phyloP scores from a whole-genome alignment of 37 sponge, comb jelly and placozoan species.

The Halisarca cf. caerulea region DNA sequence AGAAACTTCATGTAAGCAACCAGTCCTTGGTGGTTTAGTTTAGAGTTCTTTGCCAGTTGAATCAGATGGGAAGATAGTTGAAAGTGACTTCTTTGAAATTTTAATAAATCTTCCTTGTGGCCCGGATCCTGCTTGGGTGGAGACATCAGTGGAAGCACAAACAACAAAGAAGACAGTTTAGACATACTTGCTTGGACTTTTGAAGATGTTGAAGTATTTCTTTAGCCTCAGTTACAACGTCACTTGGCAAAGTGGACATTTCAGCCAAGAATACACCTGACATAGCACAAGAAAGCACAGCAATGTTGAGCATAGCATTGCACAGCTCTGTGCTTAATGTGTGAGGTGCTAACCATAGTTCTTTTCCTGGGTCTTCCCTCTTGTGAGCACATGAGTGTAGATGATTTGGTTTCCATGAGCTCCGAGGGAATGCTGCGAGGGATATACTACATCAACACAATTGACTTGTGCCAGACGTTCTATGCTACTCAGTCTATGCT shows the following conservation, averaged over 20 bases:
- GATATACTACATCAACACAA: no score
- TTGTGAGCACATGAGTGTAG: conserved; percentile 62
- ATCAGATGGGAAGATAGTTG: conserved; percentile 71
- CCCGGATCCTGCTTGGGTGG: not conserved
- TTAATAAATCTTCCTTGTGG: not conserved
- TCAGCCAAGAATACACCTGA: conserved; percentile 80
- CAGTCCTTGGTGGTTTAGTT: conserved; percentile 59
- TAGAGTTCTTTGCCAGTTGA: conserved; percentile 83
- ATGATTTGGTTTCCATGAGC: conserved; percentile 22
- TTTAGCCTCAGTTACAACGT: conserved; percentile 69
- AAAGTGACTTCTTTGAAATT: conserved; percentile 18
- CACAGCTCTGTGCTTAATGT: no score
- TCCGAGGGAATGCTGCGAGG: conserved; percentile 25
- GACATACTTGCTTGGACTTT: conserved; percentile 21
- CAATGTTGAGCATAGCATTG: no score
- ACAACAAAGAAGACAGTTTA: not conserved
- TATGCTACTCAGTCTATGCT: no score
- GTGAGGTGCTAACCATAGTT: conserved; percentile 56
- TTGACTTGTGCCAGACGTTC: no score
- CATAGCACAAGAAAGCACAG: not conserved
- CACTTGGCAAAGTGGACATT: conserved; percentile 57
- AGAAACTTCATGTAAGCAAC: conserved; percentile 40
- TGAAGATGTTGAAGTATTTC: conserved; percentile 45
- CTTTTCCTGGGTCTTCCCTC: conserved; percentile 53
- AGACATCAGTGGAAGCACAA: not conserved